phyloP scores from a whole-genome alignment of 2,113 vertebrate species.

The Leucoraja erinaceus region DNA sequence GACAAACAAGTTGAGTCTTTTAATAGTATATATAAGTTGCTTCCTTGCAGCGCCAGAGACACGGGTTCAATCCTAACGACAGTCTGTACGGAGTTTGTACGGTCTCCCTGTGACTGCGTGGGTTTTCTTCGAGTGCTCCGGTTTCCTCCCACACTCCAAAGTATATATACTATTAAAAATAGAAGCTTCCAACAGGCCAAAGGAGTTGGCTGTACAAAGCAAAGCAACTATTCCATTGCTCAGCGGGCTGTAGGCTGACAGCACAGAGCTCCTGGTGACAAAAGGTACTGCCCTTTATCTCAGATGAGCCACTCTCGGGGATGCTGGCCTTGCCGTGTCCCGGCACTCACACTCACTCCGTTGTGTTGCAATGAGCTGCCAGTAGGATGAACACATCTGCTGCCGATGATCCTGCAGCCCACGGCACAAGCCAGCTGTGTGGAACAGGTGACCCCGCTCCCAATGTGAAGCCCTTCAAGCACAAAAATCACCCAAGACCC shows the following conservation, averaged over 20 bases:
- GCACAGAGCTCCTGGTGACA: not conserved
- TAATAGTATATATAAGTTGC: too few relatives aligned
- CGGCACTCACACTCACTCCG: not conserved
- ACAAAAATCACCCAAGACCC: not conserved
- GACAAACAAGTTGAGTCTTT: too few relatives aligned
- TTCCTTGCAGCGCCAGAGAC: too few relatives aligned
- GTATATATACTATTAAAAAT: too few relatives aligned
- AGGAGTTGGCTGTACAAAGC: too few relatives aligned
- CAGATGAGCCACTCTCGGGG: not conserved
- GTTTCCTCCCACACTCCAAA: too few relatives aligned
- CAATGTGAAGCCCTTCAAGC: not conserved
- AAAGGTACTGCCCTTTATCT: not conserved
- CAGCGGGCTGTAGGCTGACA: not conserved
- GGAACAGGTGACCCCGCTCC: not conserved
- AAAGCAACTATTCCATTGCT: too few relatives aligned
- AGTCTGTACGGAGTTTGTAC: too few relatives aligned
- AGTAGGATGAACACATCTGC: not conserved
- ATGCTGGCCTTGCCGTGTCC: not conserved
- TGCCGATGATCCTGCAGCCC: not conserved
- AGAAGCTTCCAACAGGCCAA: too few relatives aligned
- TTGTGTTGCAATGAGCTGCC: not conserved
- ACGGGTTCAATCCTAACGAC: too few relatives aligned
- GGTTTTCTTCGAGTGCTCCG: too few relatives aligned
- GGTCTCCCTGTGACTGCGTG: too few relatives aligned
- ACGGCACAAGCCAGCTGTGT: not conserved